Base-by-base conservation (phyloP, 2,113 vertebrate species). In the Corythornis cristatus region DNA sequence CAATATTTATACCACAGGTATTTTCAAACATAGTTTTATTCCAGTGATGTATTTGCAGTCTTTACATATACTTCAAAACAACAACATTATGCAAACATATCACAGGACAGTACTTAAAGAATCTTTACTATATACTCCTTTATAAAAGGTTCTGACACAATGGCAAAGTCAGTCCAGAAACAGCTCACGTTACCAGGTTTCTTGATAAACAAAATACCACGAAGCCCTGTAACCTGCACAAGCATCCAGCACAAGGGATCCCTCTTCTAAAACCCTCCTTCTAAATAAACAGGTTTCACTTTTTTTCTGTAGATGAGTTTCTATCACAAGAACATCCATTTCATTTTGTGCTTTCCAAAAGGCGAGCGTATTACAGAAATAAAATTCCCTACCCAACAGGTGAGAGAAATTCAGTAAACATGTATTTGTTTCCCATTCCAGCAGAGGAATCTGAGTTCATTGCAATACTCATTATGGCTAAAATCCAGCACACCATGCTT, bases 81-180 rank as follows among this genome's bases (percentile, higher is more conserved):
- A 97, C 89, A 97, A 93, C 57, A 78, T 90, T 94, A 93, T 75
- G 95, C 83, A 78, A 95, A 89, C 74, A 37, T 80, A 94, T 93
- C 94, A 97, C 95, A 98, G 91, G 95, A 97, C 90, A 94, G 61
- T 46, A 80, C 51, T 83, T 89, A 77, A 83, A 83, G 73, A 94
- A 62, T 95, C 79, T 95, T 93, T 89, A 97, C 75, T 96, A 97
- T 94, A 96, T 79, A 88, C 62, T 94, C 97, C 98, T 98, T 98
- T 97, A 98, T 97, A 97, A 98, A 98, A 98, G 96, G 96, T 87
- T 97, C 95, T 93, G 95, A 90, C 95, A 96, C 90, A 95, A 40
- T 73, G 96, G 75, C 94, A 96, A 91, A 87, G 37, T 95, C 93
- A 93, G 84, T 92, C 93, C 92, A 89, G 75, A 93, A 93, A 50